Conservation (phyloP, 2,797 vertebrate genomes). For the Alectoris magna region DNA sequence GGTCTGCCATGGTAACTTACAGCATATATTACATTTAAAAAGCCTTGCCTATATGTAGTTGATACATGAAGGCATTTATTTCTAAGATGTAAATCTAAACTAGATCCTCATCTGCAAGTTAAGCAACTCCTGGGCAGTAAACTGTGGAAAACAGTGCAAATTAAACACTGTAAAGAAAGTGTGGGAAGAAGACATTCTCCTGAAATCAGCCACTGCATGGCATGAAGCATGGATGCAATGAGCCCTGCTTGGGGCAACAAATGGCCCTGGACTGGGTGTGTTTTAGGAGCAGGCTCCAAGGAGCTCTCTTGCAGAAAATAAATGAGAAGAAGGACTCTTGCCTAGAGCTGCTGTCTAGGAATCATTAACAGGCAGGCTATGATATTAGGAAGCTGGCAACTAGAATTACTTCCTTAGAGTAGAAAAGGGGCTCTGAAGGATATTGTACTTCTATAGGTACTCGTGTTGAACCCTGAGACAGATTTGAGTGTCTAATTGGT, state of each 20-base stretch:
- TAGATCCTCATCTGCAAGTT: not conserved
- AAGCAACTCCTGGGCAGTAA: not conserved
- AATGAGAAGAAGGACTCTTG: not conserved
- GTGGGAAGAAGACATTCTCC: not conserved
- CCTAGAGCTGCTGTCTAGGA: not conserved
- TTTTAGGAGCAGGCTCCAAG: not conserved
- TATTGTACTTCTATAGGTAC: not conserved
- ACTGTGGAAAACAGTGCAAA: not conserved
- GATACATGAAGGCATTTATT: not conserved
- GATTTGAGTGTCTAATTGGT: slow-evolving; percentile 14
- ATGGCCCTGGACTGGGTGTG: not conserved
- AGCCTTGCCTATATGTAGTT: not conserved
- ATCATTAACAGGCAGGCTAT: not conserved
- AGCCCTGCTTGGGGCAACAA: not conserved
- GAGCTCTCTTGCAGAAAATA: not conserved
- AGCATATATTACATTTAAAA: not conserved
- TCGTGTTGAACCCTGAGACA: not conserved
- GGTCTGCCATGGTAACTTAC: not conserved
- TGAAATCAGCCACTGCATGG: not conserved
- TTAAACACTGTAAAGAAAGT: not conserved
- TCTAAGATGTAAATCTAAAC: not conserved
- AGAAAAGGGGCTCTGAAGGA: not conserved
- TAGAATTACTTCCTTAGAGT: slow-evolving; percentile 16
- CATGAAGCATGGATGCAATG: not conserved
- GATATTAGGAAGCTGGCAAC: not conserved